These are phyloP conservation scores for Asbolus verrucosus DNA, from an alignment of 1,140 invertebrate genomes.

Conservation along the genomic window DNA sequence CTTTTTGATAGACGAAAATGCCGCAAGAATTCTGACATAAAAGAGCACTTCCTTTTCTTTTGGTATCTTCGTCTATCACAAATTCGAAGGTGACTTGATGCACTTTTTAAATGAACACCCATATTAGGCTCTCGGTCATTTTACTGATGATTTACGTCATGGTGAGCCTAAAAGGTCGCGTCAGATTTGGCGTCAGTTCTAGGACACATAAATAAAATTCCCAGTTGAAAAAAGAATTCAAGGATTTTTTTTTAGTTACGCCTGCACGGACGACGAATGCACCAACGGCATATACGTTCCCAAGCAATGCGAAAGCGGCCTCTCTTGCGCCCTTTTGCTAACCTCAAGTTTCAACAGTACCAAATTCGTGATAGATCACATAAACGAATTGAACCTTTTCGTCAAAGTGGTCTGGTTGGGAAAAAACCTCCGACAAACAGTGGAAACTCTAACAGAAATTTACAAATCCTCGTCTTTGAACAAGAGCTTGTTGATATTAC, in stretches of 20 bases:
- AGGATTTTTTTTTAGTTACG: constrained; percentile 63
- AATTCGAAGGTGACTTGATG: too few relatives aligned
- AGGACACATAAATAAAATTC: too few relatives aligned
- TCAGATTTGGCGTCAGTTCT: too few relatives aligned
- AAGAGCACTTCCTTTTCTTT: too few relatives aligned
- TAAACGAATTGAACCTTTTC: constrained; percentile 68
- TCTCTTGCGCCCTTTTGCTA: constrained; percentile 72
- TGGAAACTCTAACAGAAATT: constrained; percentile 65
- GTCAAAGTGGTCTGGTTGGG: constrained; percentile 77
- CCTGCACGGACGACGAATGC: constrained; percentile 68
- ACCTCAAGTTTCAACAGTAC: constrained; percentile 68
- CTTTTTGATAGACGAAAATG: too few relatives aligned
- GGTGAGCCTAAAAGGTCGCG: too few relatives aligned
- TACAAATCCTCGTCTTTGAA: constrained; percentile 44
- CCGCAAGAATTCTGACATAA: too few relatives aligned
- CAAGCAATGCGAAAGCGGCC: constrained; percentile 65
- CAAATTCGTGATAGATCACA: constrained; percentile 69
- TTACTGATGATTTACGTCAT: too few relatives aligned
- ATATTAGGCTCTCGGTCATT: too few relatives aligned
- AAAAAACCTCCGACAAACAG: constrained; percentile 67
- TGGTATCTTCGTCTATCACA: too few relatives aligned
- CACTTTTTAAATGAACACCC: too few relatives aligned
- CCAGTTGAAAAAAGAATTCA: background rate
- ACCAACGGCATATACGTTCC: constrained; percentile 72
- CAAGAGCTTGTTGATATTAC: constrained; percentile 73